Conservation (phyloP, 2,797 vertebrate genomes). For the Myioborus melanocephalus region DNA sequence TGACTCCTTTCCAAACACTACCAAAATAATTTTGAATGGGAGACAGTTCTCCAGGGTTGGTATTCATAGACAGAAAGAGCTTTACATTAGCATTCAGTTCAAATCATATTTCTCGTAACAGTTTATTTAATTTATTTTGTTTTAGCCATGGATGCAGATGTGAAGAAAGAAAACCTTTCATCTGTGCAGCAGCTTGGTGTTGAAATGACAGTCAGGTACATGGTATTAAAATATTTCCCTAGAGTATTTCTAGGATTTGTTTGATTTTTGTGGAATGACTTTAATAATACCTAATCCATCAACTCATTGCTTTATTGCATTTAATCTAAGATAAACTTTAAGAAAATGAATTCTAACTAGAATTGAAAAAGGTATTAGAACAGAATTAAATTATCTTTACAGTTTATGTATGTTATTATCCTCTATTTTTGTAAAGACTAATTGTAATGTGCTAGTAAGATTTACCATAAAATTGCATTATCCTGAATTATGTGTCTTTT, state of each 20-base stretch:
- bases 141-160: conserved; percentile 76
- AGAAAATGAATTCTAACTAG: conserved; percentile 21
- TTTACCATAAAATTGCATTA: conserved; percentile 29
- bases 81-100: conserved; percentile 50
- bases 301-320: neutral
- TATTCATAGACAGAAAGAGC: conserved; percentile 19
- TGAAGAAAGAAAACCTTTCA: conserved; percentile 77
- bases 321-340: conserved; percentile 46
- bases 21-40: neutral
- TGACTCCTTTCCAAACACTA: conserved; percentile 20
- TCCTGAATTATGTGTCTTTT: neutral
- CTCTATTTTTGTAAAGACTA: conserved; percentile 41
- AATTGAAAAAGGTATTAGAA: conserved; percentile 12
- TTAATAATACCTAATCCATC: conserved; percentile 47
- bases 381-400: conserved; percentile 32
- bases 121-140: conserved; percentile 48
- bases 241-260: conserved; percentile 19
- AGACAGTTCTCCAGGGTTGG: neutral
- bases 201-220: conserved; percentile 85
- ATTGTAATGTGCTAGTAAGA: conserved; percentile 10
- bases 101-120: conserved; percentile 14
- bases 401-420: conserved; percentile 13
- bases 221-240: conserved; percentile 17
- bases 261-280: conserved; percentile 29
- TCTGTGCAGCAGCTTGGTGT: conserved; percentile 86